Base-by-base conservation (phyloP, 1,140 invertebrate genomes). In the Tribolium castaneum region DNA sequence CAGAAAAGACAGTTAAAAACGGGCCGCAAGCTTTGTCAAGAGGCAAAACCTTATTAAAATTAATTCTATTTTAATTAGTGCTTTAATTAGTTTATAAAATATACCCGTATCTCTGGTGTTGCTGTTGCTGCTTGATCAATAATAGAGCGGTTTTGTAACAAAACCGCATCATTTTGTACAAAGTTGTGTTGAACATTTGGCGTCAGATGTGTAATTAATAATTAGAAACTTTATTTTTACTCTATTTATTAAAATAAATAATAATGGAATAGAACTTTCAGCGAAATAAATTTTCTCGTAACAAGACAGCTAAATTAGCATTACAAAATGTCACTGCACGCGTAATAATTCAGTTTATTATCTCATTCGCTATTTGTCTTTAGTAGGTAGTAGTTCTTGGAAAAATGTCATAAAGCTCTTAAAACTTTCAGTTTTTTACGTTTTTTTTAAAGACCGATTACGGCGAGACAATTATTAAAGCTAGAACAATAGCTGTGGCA, bases 311-410 rank as follows among this genome's bases (percentile, higher is more conserved):
- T 2, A 45, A 45, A 45, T 45, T 45, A 45, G 39, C 10, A 59
- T 22, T 59, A 59, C 25, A 59, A 59, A 59, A 59, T 19, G 6
- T 22, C 7, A 1, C 19, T 19, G 6, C 0, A 7, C 16, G 19
- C 14, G 19, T 25, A 59, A 22, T 25, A 59, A 59, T 59, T n/a
- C 54, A 30, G 10, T 59, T 59, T 30, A 59, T 59, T 59, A 66
- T 66, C 59, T 66, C 59, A 35, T 66, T 66, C 35, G n/a, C 59
- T 66, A 66, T 66, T 66, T 66, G 59, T 66, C 59, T 35, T 35
- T 45, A 45, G 39, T 10, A 66, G 59, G n/a, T n/a, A n/a, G n/a
- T n/a, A n/a, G n/a, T n/a, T n/a, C n/a, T n/a, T n/a, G n/a, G n/a
- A n/a, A n/a, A n/a, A n/a, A n/a, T n/a, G n/a, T n/a, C n/a, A n/a